These are phyloP conservation scores for Hemaris fuciformis DNA, from an alignment of 2,888 invertebrate species.

Conservation along the genomic window DNA sequence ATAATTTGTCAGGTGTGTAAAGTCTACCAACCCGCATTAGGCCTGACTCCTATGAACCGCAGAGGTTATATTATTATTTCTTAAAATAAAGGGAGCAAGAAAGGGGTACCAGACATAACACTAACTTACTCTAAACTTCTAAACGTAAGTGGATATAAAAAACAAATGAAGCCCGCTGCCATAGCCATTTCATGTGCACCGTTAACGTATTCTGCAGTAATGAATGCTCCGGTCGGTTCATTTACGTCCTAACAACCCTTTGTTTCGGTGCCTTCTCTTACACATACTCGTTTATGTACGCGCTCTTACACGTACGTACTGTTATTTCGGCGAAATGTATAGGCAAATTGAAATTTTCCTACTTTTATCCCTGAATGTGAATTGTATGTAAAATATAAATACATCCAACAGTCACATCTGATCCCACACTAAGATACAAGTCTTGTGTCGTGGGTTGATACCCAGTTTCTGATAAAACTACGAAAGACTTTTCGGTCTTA, in stretches of 20 bases:
- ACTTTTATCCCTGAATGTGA: not conserved
- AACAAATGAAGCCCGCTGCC: not conserved
- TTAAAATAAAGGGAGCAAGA: not conserved
- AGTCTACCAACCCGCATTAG: no score
- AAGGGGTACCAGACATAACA: not conserved
- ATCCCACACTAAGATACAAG: no score
- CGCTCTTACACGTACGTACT: not conserved
- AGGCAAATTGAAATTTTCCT: not conserved
- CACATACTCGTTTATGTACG: not conserved
- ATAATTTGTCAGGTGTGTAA: no score
- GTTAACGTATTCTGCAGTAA: not conserved
- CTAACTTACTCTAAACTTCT: not conserved
- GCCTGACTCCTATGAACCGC: no score
- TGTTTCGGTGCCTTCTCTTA: slow-evolving; percentile 1
- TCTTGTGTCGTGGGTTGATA: no score
- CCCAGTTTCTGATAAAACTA: no score
- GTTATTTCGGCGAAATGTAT: not conserved
- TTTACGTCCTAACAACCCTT: not conserved
- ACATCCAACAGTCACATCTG: no score
- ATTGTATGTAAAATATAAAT: no score
- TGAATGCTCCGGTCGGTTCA: not conserved
- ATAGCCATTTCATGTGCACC: not conserved
- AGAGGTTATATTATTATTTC: no score
- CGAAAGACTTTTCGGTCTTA: no score
- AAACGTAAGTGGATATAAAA: not conserved